Evolutionary conservation across 2,113 vertebrate species (phyloP).

Genomic region (Sphaerodactylus townsendi): DNA sequence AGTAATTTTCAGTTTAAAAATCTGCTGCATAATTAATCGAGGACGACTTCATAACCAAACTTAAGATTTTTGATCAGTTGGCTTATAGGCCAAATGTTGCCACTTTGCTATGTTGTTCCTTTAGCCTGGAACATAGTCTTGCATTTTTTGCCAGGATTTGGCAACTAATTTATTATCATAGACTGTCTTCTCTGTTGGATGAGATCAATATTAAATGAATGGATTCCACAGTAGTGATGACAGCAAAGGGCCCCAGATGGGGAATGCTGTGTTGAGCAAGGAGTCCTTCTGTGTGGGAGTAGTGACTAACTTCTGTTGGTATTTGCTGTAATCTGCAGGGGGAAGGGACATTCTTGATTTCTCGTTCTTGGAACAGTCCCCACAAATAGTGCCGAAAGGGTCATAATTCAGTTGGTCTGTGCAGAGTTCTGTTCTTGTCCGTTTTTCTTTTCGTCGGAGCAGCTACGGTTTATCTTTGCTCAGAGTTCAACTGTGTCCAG

Average conservation of each 20-base stretch:
- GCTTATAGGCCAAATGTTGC: not conserved
- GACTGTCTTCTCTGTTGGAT: constrained; percentile 7
- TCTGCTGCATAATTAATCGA: too few relatives aligned
- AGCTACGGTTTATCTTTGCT: not conserved
- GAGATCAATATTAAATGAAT: constrained; percentile 24
- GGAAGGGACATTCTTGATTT: not conserved
- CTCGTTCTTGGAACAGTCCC: not conserved
- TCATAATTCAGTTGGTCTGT: not conserved
- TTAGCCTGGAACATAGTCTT: not conserved
- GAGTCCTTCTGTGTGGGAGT: not conserved
- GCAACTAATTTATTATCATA: constrained; percentile 15
- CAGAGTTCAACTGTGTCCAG: not conserved
- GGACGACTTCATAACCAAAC: too few relatives aligned
- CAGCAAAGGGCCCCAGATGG: not conserved
- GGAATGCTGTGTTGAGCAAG: not conserved
- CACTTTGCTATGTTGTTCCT: not conserved
- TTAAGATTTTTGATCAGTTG: too few relatives aligned
- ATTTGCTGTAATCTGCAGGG: not conserved
- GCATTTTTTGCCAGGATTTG: not conserved
- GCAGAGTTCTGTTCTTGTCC: not conserved
- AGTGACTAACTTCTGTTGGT: not conserved
- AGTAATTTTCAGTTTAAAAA: too few relatives aligned
- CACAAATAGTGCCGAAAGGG: not conserved
- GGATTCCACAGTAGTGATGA: constrained; percentile 3
- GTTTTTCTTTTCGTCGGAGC: not conserved